Evolutionary conservation across 2,888 invertebrate genomes (phyloP).

Genomic region (Cryptocheilus praepositus): DNA sequence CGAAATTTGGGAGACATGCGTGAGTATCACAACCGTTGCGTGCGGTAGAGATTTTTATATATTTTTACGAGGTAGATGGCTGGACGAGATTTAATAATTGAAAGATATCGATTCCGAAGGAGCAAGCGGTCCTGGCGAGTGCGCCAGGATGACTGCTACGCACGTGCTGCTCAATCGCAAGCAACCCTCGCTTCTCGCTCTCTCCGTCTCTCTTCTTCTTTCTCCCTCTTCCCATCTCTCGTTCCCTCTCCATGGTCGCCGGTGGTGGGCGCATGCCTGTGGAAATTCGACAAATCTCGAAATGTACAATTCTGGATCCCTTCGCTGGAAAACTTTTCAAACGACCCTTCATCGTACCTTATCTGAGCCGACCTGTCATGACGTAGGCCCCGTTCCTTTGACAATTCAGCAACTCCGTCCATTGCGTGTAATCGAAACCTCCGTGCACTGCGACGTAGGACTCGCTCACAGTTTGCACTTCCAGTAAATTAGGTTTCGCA

Average conservation of each 20-base stretch:
- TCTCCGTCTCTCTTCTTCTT: slow-evolving; percentile 35
- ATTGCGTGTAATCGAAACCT: too few relatives aligned
- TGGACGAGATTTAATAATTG: not conserved
- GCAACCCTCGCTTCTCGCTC: slow-evolving; percentile 56
- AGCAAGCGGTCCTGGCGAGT: slow-evolving; percentile 58
- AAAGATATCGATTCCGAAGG: slow-evolving; percentile 35
- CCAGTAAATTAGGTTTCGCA: too few relatives aligned
- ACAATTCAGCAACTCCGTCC: too few relatives aligned
- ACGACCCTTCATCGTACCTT: not conserved
- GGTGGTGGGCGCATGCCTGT: slow-evolving; percentile 64
- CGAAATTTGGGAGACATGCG: too few relatives aligned
- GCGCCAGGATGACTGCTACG: slow-evolving; percentile 67
- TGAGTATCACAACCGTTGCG: not conserved
- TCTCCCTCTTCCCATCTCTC: slow-evolving; percentile 31
- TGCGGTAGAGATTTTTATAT: not conserved
- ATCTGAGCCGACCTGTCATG: too few relatives aligned
- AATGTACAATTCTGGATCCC: slow-evolving; percentile 11
- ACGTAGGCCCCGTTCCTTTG: too few relatives aligned
- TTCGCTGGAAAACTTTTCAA: slow-evolving; percentile 1
- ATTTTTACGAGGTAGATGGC: too few relatives aligned
- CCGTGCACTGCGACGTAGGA: too few relatives aligned
- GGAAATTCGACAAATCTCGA: slow-evolving; percentile 47
- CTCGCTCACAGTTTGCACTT: too few relatives aligned
- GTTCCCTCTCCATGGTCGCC: slow-evolving; percentile 33
- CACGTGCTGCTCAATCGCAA: slow-evolving; percentile 65